A percentile compares a stretch with the other conserved stretches of the same genome.
phyloP scores from a whole-genome alignment of 2,888 invertebrate species.

The Caenorhabditis parvicauda region DNA sequence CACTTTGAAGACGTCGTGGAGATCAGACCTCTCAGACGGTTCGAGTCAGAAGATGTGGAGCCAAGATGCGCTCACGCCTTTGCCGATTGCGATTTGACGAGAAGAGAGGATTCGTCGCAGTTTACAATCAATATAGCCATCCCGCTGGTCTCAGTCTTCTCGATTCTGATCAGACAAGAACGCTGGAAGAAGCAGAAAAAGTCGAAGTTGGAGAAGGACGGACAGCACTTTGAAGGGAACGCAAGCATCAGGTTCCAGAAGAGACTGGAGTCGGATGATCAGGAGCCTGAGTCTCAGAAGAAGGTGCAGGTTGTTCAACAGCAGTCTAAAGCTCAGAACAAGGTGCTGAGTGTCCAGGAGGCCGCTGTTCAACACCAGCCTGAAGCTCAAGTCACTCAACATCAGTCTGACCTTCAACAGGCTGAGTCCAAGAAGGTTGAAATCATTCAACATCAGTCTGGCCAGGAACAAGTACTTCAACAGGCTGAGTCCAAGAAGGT shows the following conservation, averaged over 20 bases:
- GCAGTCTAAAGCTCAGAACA: no score
- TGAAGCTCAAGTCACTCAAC: no score
- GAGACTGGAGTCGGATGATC: constrained; percentile 13
- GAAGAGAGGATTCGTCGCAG: constrained; percentile 54
- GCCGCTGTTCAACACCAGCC: no score
- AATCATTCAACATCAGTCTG: neutral
- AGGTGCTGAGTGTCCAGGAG: no score
- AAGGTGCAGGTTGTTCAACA: no score
- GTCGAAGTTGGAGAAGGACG: constrained; percentile 23
- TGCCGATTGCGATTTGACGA: constrained; percentile 57
- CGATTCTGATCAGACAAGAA: no score
- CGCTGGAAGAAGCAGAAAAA: no score
- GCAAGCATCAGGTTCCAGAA: constrained; percentile 22
- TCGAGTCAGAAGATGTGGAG: constrained; percentile 48
- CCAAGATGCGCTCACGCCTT: constrained; percentile 49
- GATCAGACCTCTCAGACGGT: constrained; percentile 28
- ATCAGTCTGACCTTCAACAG: neutral
- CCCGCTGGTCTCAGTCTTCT: constrained; percentile 32
- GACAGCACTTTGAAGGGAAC: constrained; percentile 25
- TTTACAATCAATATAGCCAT: constrained; percentile 48
- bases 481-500: neutral
- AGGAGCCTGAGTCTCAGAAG: no score
- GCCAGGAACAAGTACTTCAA: neutral
- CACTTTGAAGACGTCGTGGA: constrained; percentile 53
- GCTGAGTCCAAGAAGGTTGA: constrained; percentile 11